Conservation (phyloP, 2,113 vertebrate genomes). For the Corapipo altera region DNA sequence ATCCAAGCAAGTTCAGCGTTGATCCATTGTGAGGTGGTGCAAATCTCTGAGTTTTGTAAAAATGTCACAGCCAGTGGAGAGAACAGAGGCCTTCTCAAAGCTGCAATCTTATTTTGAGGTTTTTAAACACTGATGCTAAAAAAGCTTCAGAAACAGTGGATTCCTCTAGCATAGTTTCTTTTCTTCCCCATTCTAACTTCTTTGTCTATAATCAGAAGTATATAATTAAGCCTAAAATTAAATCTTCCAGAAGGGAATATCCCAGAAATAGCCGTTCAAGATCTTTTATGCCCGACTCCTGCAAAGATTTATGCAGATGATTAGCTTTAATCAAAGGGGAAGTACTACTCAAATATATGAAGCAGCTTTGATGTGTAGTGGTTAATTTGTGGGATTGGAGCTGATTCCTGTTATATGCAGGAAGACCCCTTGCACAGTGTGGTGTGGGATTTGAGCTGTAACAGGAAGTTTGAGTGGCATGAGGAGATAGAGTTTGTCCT, state of each 20-base stretch:
- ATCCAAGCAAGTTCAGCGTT: background rate
- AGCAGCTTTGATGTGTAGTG: background rate
- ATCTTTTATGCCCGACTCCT: background rate
- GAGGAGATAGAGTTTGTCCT: background rate
- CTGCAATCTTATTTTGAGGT: background rate
- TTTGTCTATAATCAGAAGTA: background rate
- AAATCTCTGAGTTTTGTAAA: background rate
- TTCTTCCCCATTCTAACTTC: background rate
- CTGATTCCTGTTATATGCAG: background rate
- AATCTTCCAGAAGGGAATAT: slow-evolving; percentile 20
- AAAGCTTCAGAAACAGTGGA: background rate
- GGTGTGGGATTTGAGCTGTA: background rate
- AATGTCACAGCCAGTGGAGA: background rate
- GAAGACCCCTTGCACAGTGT: background rate
- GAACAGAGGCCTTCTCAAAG: background rate
- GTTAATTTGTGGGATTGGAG: background rate
- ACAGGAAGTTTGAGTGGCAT: background rate
- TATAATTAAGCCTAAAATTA: slow-evolving; percentile 62
- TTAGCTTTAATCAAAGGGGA: slow-evolving; percentile 8
- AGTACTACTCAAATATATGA: background rate
- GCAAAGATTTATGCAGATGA: slow-evolving; percentile 8
- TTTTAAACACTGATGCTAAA: background rate
- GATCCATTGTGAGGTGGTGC: background rate
- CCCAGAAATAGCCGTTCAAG: slow-evolving; percentile 7
- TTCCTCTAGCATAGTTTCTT: background rate